Percentiles rank a stretch among this genome's conserved stretches.
phyloP scores from a whole-genome alignment of 2,888 invertebrate species.

The Panopea generosa region DNA sequence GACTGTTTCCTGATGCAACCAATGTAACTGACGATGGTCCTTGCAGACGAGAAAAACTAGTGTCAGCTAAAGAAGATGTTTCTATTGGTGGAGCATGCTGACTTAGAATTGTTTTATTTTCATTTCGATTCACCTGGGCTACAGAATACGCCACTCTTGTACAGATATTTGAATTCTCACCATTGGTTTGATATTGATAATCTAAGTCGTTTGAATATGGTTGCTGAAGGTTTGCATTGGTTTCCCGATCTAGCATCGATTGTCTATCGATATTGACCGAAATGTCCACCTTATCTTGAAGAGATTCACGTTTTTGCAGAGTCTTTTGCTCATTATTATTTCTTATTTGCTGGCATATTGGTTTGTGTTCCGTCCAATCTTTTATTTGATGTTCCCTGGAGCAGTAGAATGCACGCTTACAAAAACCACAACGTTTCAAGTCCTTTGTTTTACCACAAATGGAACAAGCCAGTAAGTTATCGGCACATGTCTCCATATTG shows the following conservation, averaged over 20 bases:
- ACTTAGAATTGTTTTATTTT: no score
- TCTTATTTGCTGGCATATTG: conserved; percentile 19
- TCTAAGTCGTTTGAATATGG: background rate
- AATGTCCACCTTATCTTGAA: no score
- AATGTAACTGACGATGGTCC: no score
- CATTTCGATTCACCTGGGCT: no score
- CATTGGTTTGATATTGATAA: background rate
- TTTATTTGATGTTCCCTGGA: conserved; percentile 64
- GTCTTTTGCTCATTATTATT: conserved; percentile 2
- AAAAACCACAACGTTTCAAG: conserved; percentile 61
- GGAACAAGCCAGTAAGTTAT: conserved; percentile 20
- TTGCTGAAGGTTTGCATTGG: background rate
- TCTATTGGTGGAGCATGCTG: no score
- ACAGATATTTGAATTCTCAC: background rate
- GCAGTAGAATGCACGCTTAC: conserved; percentile 58
- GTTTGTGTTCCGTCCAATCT: conserved; percentile 63
- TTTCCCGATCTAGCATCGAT: no score
- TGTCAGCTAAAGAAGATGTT: no score
- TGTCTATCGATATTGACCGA: no score
- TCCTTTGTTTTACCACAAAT: conserved; percentile 48
- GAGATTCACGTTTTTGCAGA: no score
- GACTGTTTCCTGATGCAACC: background rate
- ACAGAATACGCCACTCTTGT: no score
- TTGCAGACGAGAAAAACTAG: no score
- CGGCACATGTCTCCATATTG: conserved; percentile 31